Conservation (phyloP, 2,888 invertebrate species). For the Acanthacorydalis orientalis region DNA sequence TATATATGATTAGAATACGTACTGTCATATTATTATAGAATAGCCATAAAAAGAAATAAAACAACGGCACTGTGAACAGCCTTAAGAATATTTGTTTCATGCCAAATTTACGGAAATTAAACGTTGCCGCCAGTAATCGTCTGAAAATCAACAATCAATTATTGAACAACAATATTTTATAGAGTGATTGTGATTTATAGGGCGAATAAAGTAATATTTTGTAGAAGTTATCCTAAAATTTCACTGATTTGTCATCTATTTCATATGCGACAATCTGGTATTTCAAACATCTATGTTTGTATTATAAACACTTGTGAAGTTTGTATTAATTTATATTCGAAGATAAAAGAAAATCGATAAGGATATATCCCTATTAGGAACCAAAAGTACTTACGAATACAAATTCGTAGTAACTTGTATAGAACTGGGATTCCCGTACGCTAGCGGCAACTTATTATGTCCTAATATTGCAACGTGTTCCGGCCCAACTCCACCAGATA, state of each 20-base stretch:
- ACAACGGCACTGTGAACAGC: slow-evolving; percentile 54
- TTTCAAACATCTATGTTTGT: no score
- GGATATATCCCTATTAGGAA: not conserved
- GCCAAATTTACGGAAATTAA: slow-evolving; percentile 60
- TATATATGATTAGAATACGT: slow-evolving; percentile 4
- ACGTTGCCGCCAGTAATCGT: slow-evolving; percentile 58
- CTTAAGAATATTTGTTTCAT: slow-evolving; percentile 59
- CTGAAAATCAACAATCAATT: slow-evolving; percentile 30
- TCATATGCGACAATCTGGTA: no score
- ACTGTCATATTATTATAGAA: slow-evolving; percentile 56
- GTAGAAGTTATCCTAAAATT: no score
- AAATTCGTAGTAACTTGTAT: slow-evolving; percentile 50
- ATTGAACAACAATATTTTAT: no score
- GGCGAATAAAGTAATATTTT: no score
- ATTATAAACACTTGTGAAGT: no score
- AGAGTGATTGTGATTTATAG: no score
- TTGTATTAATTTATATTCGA: no score
- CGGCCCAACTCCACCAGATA: slow-evolving; percentile 33
- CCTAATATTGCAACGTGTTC: slow-evolving; percentile 32
- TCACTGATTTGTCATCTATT: no score
- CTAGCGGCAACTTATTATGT: slow-evolving; percentile 51
- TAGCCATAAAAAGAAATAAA: slow-evolving; percentile 60
- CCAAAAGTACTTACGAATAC: slow-evolving; percentile 35
- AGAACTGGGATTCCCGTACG: slow-evolving; percentile 56
- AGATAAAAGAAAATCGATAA: not conserved